Percentiles rank a stretch among this genome's conserved stretches.
Evolutionary conservation across 2,113 vertebrate species (phyloP).

Genomic region (Chaetodon auriga): DNA sequence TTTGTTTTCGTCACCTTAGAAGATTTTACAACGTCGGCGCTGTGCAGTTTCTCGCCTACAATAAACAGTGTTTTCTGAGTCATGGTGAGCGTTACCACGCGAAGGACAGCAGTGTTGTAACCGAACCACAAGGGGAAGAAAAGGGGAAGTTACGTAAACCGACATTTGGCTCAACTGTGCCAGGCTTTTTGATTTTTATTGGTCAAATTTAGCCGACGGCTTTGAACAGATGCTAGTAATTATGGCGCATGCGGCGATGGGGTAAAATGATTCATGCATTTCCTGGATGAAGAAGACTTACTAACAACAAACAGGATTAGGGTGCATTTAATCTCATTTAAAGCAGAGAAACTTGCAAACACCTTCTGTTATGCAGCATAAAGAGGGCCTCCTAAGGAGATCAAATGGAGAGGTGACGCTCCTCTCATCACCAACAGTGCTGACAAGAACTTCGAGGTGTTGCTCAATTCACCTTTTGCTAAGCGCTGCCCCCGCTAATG

Average conservation of each 20-base stretch:
- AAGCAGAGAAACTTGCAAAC: neutral
- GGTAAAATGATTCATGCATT: constrained; percentile 64
- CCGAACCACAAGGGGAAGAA: constrained; percentile 39
- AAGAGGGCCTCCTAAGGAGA: neutral
- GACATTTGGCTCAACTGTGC: constrained; percentile 40
- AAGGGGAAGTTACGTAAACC: constrained; percentile 42
- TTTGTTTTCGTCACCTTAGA: constrained; percentile 16
- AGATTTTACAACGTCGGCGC: constrained; percentile 8
- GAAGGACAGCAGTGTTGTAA: constrained; percentile 21
- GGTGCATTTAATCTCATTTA: constrained; percentile 10
- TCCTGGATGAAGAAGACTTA: constrained; percentile 52
- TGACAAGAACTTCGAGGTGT: neutral
- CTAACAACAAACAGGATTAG: constrained; percentile 37
- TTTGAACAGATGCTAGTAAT: constrained; percentile 68
- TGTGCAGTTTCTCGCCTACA: constrained; percentile 34
- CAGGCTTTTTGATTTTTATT: constrained; percentile 58
- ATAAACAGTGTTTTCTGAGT: constrained; percentile 48
- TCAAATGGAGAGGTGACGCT: neutral
- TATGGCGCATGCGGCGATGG: constrained; percentile 31
- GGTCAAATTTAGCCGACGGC: constrained; percentile 32
- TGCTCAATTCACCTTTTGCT: neutral
- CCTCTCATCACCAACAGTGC: neutral
- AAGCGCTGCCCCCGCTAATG: too few species aligned
- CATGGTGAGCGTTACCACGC: constrained; percentile 13
- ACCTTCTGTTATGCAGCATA: neutral